phyloP scores from a whole-genome alignment of 2,113 vertebrate genomes.

The human region DNA sequence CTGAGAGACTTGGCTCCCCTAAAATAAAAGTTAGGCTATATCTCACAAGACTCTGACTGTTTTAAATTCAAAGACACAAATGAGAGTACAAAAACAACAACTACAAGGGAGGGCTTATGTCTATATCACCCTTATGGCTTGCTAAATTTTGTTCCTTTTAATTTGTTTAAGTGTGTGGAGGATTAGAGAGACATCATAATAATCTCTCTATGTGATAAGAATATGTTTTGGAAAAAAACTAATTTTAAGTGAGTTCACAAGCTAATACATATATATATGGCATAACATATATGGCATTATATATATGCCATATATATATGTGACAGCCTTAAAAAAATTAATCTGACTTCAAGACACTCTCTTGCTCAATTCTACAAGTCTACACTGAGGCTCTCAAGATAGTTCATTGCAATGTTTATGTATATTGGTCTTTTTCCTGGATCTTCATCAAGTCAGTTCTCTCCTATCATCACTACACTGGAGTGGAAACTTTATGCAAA shows the following conservation, averaged over 20 bases:
- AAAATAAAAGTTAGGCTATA: neutral
- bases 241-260: neutral
- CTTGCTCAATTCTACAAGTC: neutral
- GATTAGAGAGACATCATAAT: neutral
- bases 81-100: neutral
- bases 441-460: neutral
- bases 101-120: neutral
- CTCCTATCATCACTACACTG: neutral
- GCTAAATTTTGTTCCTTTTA: neutral
- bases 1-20: neutral
- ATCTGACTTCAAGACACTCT: neutral
- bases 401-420: neutral
- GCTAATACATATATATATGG: neutral
- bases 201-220: neutral
- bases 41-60: neutral
- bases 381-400: neutral
- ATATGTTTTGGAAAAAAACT: neutral
- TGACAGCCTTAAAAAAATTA: neutral
- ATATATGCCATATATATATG: neutral
- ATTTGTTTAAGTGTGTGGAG: neutral
- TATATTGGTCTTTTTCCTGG: neutral
- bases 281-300: neutral
- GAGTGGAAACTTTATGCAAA: neutral
- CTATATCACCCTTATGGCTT: neutral
- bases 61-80: slow-evolving; percentile 23